Base-by-base conservation (phyloP, 2,113 vertebrate genomes). In the Panthera leo region DNA sequence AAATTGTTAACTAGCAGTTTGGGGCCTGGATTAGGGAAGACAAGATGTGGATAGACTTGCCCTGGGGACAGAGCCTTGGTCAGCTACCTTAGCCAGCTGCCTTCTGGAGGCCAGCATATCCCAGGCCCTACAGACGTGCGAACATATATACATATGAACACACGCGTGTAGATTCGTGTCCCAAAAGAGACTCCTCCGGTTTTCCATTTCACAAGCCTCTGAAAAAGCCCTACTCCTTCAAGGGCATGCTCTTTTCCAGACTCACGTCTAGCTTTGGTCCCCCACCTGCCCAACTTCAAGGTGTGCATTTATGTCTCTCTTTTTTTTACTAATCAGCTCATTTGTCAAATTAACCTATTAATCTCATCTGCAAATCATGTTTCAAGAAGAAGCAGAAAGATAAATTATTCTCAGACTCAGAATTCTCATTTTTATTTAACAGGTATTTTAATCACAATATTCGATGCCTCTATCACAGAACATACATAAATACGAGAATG, bases 301-400 rank as follows among this genome's bases (percentile, higher is more conserved):
- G 5, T 89, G 12, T 63, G 6, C 29, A 9, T 61, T 0, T 42
- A 10, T 25, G 9, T 67, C 21, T 42, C 19, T 70, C 4, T 23
- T 63, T 63, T 63, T 73, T 78, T 51, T 15, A 42, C 48, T 45
- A 34, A 23, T 61, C n/a, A 85, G 29, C 51, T 42, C 9, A 36
- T 87, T 92, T 61, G 39, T 36, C 85, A 89, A 61, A 61, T 83
- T 34, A 78, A 87, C 63, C 71, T 79, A 15, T 61, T 73, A 12
- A n/a, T 51, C 15, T 61, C 29, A 92, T 92, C 84, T 29, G 36
- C 8, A 92, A 80, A 68, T 92, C 16, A 58, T 68, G 23, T 76
- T 85, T 95, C 27, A 82, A 13, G 61, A 94, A 25, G 68, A 86
- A 95, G 42, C 36, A 88, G 29, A 65, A 89, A 80, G 27, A 83